Conservation (phyloP, 1,140 invertebrate species). For the Philaenus spumarius region DNA sequence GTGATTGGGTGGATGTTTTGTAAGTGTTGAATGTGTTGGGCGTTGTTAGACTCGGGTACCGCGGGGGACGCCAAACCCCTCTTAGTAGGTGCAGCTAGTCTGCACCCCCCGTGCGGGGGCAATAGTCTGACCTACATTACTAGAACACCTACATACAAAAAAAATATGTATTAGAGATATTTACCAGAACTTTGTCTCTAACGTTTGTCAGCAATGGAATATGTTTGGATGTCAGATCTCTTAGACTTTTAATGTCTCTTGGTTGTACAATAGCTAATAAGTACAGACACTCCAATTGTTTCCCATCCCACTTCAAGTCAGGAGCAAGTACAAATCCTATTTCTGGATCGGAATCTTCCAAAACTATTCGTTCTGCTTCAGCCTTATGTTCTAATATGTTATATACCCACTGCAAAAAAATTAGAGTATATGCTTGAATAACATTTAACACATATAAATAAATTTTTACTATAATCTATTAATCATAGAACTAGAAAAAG, state of each 20-base stretch:
- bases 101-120: too few species aligned
- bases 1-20: too few species aligned
- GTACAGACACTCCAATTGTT: conserved; percentile 68
- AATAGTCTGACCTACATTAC: too few species aligned
- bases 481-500: conserved; percentile 14
- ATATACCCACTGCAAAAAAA: conserved; percentile 81
- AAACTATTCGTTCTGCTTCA: conserved; percentile 81
- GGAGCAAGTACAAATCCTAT: conserved; percentile 84
- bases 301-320: conserved; percentile 92
- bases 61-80: too few species aligned
- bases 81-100: too few species aligned
- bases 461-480: background rate
- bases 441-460: too few species aligned
- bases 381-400: conserved; percentile 90
- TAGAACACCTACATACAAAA: too few species aligned
- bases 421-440: too few species aligned
- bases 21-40: too few species aligned
- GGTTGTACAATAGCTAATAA: conserved; percentile 71
- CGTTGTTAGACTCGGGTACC: too few species aligned
- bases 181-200: conserved; percentile 57
- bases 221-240: conserved; percentile 72
- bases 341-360: conserved; percentile 70
- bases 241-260: conserved; percentile 68
- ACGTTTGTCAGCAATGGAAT: conserved; percentile 81
- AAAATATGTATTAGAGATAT: too few species aligned